These are phyloP conservation scores for Ennomos quercinarius DNA, from an alignment of 2,888 invertebrate genomes.

Conservation along the genomic window DNA sequence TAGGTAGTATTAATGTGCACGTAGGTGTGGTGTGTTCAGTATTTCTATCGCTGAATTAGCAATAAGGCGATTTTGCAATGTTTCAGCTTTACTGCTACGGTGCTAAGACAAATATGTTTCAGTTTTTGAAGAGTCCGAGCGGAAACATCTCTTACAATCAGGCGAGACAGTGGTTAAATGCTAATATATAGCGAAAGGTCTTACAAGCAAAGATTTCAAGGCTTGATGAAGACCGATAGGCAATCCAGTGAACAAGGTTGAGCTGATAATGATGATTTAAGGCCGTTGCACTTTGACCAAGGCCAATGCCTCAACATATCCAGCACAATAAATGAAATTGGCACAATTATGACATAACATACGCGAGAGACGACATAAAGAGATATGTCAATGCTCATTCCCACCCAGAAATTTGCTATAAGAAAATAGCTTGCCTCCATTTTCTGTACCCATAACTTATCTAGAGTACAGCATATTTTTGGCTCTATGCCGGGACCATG, in stretches of 20 bases:
- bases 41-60: constrained; percentile 48
- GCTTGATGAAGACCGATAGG: no score
- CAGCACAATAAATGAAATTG: constrained; percentile 23
- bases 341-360: constrained; percentile 26
- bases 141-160: no score
- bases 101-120: no score
- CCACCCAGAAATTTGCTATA: constrained; percentile 33
- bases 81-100: background rate
- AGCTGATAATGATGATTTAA: background rate
- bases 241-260: no score
- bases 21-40: constrained; percentile 35
- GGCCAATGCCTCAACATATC: constrained; percentile 5
- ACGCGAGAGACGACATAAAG: constrained; percentile 26
- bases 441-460: constrained; percentile 37
- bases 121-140: no score
- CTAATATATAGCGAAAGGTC: no score
- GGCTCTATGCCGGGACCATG: constrained; percentile 36
- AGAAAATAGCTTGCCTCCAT: constrained; percentile 36
- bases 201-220: no score
- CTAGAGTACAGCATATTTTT: constrained; percentile 38
- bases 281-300: background rate
- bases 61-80: constrained; percentile 39
- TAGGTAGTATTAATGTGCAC: constrained; percentile 48
- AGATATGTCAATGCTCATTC: constrained; percentile 23
- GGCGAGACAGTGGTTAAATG: no score